A percentile compares a stretch with the other conserved stretches of the same genome.
phyloP scores from a whole-genome alignment of 2,888 invertebrate genomes.

The Thumatha senex region DNA sequence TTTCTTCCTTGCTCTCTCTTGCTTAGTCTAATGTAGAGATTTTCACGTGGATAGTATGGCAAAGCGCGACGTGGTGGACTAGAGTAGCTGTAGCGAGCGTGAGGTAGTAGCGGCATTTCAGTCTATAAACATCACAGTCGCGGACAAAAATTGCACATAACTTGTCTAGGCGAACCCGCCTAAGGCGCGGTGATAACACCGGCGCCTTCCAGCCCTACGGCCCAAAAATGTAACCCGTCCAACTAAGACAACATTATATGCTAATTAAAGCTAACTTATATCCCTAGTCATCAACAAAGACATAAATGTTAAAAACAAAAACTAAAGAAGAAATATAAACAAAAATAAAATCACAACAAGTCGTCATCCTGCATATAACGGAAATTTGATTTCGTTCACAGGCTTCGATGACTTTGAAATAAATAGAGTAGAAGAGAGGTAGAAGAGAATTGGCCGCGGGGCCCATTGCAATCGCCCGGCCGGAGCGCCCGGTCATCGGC shows the following conservation, averaged over 20 bases:
- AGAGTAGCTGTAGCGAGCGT: slow-evolving; percentile 79
- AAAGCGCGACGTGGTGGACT: slow-evolving; percentile 73
- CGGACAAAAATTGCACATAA: slow-evolving; percentile 83
- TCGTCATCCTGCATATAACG: slow-evolving; percentile 62
- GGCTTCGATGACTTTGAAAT: slow-evolving; percentile 65
- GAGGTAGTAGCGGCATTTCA: slow-evolving; percentile 84
- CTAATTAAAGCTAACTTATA: slow-evolving; percentile 80
- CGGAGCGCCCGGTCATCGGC: slow-evolving; percentile 78
- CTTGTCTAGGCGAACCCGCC: slow-evolving; percentile 67
- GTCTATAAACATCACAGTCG: slow-evolving; percentile 88
- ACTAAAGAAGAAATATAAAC: slow-evolving; percentile 71
- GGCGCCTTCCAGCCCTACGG: slow-evolving; percentile 58
- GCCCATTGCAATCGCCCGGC: slow-evolving; percentile 84
- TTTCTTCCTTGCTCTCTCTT: slow-evolving; percentile 23
- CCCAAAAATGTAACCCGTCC: slow-evolving; percentile 64
- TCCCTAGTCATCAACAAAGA: slow-evolving; percentile 75
- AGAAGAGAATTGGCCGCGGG: slow-evolving; percentile 80
- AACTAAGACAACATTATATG: slow-evolving; percentile 62
- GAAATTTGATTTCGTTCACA: slow-evolving; percentile 79
- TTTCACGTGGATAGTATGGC: slow-evolving; percentile 41
- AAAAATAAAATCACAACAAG: slow-evolving; percentile 79
- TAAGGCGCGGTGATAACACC: slow-evolving; percentile 51
- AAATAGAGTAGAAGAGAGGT: slow-evolving; percentile 79
- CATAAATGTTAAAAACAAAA: slow-evolving; percentile 78
- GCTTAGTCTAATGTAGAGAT: slow-evolving; percentile 16